These are phyloP conservation scores for Rutpela maculata DNA, from an alignment of 2,888 invertebrate genomes.

Conservation along the genomic window DNA sequence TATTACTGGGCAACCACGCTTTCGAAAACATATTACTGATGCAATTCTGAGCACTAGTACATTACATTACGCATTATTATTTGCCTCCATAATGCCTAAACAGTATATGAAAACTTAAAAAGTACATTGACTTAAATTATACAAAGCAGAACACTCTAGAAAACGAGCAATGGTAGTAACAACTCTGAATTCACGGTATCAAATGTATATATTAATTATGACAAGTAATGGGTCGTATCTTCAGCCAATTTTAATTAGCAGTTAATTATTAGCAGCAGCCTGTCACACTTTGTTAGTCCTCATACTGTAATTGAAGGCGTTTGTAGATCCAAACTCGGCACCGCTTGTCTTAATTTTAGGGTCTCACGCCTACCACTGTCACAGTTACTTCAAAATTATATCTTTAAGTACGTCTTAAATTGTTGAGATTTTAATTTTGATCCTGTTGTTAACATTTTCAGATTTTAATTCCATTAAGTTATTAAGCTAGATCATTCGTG, in stretches of 20 bases:
- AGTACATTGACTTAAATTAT: neutral
- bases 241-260: conserved; percentile 62
- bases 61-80: too few relatives aligned
- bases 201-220: conserved; percentile 53
- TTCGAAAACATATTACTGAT: too few relatives aligned
- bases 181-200: conserved; percentile 23
- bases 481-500: conserved; percentile 37
- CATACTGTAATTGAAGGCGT: conserved; percentile 55
- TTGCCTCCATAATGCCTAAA: too few relatives aligned
- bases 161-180: neutral
- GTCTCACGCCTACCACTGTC: conserved; percentile 45
- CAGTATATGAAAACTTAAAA: neutral
- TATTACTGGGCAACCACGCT: too few relatives aligned
- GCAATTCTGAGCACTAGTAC: too few relatives aligned
- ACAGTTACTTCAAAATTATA: conserved; percentile 52
- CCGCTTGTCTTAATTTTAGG: conserved; percentile 53
- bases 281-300: conserved; percentile 62
- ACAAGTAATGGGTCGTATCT: conserved; percentile 67
- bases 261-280: conserved; percentile 57
- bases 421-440: conserved; percentile 51
- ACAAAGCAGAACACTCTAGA: neutral
- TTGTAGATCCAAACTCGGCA: conserved; percentile 52
- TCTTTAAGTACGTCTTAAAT: conserved; percentile 54
- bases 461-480: conserved; percentile 38
- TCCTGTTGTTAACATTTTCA: conserved; percentile 44